A percentile compares a stretch with the other conserved stretches of the same genome.
phyloP scores from a whole-genome alignment of 2,113 vertebrate genomes.

The Perognathus longimembris region DNA sequence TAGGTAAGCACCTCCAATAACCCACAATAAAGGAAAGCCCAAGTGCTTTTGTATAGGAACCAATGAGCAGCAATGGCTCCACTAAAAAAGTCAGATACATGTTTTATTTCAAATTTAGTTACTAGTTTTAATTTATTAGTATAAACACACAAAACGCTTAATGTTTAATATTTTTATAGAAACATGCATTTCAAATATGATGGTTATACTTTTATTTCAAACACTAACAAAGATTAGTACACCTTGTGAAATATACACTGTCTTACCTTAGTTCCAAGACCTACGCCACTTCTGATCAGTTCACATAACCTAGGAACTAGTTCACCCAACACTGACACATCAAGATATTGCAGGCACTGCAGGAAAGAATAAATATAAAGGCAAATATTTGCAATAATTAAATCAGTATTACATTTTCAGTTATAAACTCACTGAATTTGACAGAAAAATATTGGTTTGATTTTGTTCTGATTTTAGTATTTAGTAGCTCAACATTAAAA shows the following conservation, averaged over 20 bases:
- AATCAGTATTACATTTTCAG: background rate
- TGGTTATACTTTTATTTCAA: background rate
- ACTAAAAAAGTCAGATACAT: background rate
- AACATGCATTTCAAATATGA: constrained; percentile 38
- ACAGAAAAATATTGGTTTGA: constrained; percentile 9
- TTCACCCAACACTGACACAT: constrained; percentile 94
- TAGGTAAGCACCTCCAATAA: background rate
- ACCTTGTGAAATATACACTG: constrained; percentile 51
- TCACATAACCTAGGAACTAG: constrained; percentile 96
- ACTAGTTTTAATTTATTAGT: constrained; percentile 33
- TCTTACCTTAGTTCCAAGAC: constrained; percentile 96
- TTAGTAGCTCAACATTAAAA: constrained; percentile 38
- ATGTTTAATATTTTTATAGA: constrained; percentile 35
- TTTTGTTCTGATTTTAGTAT: constrained; percentile 57
- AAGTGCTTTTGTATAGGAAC: background rate
- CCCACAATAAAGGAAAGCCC: background rate
- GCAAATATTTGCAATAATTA: constrained; percentile 25
- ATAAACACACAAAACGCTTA: constrained; percentile 46
- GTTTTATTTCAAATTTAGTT: constrained; percentile 49
- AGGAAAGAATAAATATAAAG: constrained; percentile 58
- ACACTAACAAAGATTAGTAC: background rate
- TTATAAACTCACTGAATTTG: background rate
- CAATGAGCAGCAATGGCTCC: background rate
- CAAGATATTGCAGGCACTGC: constrained; percentile 97
- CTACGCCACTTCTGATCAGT: constrained; percentile 95